Conservation (phyloP, 2,888 invertebrate species). For the Mythimna lalbum region DNA sequence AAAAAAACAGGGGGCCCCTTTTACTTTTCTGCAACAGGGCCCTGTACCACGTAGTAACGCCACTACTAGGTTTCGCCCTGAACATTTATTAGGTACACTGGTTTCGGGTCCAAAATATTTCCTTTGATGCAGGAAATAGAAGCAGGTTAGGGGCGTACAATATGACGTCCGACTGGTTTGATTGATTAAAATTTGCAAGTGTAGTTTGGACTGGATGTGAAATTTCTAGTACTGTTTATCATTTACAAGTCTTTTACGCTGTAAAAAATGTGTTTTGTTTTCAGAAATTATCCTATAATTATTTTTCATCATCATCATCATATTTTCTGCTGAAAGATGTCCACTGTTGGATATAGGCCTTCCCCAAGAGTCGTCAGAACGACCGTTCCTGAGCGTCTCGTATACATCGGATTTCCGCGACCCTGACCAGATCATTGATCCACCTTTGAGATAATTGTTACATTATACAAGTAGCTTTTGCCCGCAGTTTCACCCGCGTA, state of each 20-base stretch:
- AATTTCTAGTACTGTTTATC: not conserved
- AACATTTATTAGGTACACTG: slow-evolving; percentile 25
- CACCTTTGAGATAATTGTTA: too few relatives aligned
- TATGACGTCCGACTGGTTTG: slow-evolving; percentile 3
- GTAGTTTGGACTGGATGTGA: not conserved
- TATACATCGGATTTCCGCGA: too few relatives aligned
- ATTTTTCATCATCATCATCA: too few relatives aligned
- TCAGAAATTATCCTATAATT: not conserved
- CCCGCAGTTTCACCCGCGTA: too few relatives aligned
- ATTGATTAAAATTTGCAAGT: slow-evolving; percentile 14
- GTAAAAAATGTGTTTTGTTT: not conserved
- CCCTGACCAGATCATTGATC: too few relatives aligned
- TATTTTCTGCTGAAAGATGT: too few relatives aligned
- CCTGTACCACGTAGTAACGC: not conserved
- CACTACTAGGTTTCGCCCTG: not conserved
- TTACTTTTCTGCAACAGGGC: not conserved
- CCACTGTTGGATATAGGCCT: too few relatives aligned
- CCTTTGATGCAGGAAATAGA: slow-evolving; percentile 23
- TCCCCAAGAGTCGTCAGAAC: too few relatives aligned
- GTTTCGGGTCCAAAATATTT: not conserved
- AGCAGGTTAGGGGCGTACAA: not conserved
- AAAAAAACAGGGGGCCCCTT: not conserved
- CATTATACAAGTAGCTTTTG: too few relatives aligned
- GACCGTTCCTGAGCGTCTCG: too few relatives aligned
- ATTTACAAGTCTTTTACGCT: not conserved